A percentile compares a stretch with the other conserved stretches of the same genome.
Conservation (phyloP, 2,888 invertebrate genomes). For the Leptopilina drosophilae region DNA sequence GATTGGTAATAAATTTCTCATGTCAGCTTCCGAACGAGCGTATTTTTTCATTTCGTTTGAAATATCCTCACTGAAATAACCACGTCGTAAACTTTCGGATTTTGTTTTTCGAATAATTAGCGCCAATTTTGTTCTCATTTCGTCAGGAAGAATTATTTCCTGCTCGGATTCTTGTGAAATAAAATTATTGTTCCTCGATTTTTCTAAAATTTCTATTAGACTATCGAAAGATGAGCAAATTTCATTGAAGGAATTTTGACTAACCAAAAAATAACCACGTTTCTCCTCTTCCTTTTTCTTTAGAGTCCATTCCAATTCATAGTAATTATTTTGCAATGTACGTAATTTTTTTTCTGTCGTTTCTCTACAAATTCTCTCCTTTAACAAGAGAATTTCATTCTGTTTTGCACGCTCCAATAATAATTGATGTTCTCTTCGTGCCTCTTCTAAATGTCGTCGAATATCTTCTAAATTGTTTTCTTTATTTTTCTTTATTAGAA, state of each 20-base stretch:
- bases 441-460: slow-evolving; percentile 58
- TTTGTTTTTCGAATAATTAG: slow-evolving; percentile 71
- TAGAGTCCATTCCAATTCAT: slow-evolving; percentile 63
- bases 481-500: slow-evolving; percentile 1
- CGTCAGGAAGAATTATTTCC: slow-evolving; percentile 39
- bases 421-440: slow-evolving; percentile 60
- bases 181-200: slow-evolving; percentile 50
- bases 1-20: slow-evolving; percentile 54
- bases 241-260: slow-evolving; percentile 69
- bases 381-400: slow-evolving; percentile 61
- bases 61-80: slow-evolving; percentile 50
- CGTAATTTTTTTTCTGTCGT: slow-evolving; percentile 66
- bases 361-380: slow-evolving; percentile 68
- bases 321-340: slow-evolving; percentile 61
- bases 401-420: slow-evolving; percentile 62
- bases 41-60: slow-evolving; percentile 58
- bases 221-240: slow-evolving; percentile 68
- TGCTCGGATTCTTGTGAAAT: slow-evolving; percentile 3
- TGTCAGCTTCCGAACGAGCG: slow-evolving; percentile 68
- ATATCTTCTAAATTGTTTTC: slow-evolving; percentile 31
- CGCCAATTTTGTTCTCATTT: slow-evolving; percentile 63
- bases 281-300: slow-evolving; percentile 67
- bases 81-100: slow-evolving; percentile 68
- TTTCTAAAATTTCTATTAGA: slow-evolving; percentile 66
- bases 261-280: slow-evolving; percentile 67